Evolutionary conservation across 2,888 invertebrate species (phyloP).

Genomic region (Andrena bicolor): DNA sequence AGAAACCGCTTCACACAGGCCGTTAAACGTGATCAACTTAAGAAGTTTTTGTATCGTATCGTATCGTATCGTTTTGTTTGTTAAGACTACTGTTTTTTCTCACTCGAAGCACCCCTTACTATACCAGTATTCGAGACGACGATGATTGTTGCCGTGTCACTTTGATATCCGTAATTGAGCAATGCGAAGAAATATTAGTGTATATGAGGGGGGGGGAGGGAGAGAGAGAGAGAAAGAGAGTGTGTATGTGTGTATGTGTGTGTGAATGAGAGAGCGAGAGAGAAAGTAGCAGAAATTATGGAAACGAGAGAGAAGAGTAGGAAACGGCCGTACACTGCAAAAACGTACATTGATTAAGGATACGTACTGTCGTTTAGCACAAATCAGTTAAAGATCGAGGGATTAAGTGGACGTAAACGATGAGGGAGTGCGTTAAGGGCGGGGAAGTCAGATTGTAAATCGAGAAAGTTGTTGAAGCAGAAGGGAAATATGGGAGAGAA

Average conservation of each 20-base stretch:
- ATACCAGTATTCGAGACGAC: constrained; percentile 81
- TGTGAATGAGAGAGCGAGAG: background rate
- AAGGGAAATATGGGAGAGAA: constrained; percentile 23
- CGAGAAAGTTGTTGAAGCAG: constrained; percentile 45
- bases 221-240: background rate
- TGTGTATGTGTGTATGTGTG: background rate
- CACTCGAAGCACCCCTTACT: constrained; percentile 73
- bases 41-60: constrained; percentile 76
- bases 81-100: constrained; percentile 80
- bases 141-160: constrained; percentile 35
- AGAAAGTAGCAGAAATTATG: background rate
- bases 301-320: constrained; percentile 18
- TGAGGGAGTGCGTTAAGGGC: constrained; percentile 2
- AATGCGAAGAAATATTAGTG: constrained; percentile 32
- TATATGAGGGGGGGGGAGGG: constrained; percentile 1
- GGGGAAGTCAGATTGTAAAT: constrained; percentile 16
- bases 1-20: constrained; percentile 79
- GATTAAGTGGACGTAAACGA: constrained; percentile 36
- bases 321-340: constrained; percentile 68
- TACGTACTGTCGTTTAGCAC: constrained; percentile 81
- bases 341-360: constrained; percentile 69
- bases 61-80: constrained; percentile 72
- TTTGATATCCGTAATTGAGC: constrained; percentile 44
- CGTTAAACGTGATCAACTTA: constrained; percentile 79
- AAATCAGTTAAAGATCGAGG: constrained; percentile 70